A percentile compares a stretch with the other conserved stretches of the same genome.
Conservation (phyloP, 2,797 vertebrate species). For the Gambusia yucatana region DNA sequence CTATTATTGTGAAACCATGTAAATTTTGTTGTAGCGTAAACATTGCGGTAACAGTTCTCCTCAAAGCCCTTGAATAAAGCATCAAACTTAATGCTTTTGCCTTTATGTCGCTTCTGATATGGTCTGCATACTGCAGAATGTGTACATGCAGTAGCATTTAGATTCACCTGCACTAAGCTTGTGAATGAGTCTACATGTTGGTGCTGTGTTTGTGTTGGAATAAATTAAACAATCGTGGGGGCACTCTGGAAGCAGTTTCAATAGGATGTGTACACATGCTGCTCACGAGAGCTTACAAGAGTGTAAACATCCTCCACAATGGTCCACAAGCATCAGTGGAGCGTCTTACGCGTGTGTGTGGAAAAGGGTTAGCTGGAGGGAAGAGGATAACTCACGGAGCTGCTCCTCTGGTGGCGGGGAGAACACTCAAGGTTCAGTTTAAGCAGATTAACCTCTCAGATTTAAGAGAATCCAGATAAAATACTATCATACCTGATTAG, state of each 20-base stretch:
- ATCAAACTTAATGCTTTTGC: slow-evolving; percentile 59
- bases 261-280: slow-evolving; percentile 42
- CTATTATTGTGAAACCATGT: slow-evolving; percentile 39
- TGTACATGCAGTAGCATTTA: slow-evolving; percentile 6
- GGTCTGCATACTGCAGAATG: slow-evolving; percentile 9
- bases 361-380: slow-evolving; percentile 33
- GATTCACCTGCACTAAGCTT: slow-evolving; percentile 33
- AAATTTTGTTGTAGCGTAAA: slow-evolving; percentile 52
- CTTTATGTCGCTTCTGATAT: slow-evolving; percentile 57
- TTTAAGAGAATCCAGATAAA: slow-evolving; percentile 47
- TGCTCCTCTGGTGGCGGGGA: slow-evolving; percentile 31
- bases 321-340: slow-evolving; percentile 26
- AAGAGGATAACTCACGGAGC: slow-evolving; percentile 36
- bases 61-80: slow-evolving; percentile 74
- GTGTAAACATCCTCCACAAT: slow-evolving; percentile 50
- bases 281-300: slow-evolving; percentile 51
- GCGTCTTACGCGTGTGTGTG: slow-evolving; percentile 21
- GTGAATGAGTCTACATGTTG: slow-evolving; percentile 25
- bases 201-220: slow-evolving; percentile 18
- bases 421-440: slow-evolving; percentile 52
- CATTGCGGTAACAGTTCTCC: slow-evolving; percentile 55
- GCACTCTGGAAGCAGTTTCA: slow-evolving; percentile 27
- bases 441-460: slow-evolving; percentile 54
- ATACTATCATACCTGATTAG: slow-evolving; percentile 31
- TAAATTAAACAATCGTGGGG: slow-evolving; percentile 30